Percentiles rank a stretch among this genome's conserved stretches.
Conservation (phyloP, 2,113 vertebrate species). For the Eurypyga helias region DNA sequence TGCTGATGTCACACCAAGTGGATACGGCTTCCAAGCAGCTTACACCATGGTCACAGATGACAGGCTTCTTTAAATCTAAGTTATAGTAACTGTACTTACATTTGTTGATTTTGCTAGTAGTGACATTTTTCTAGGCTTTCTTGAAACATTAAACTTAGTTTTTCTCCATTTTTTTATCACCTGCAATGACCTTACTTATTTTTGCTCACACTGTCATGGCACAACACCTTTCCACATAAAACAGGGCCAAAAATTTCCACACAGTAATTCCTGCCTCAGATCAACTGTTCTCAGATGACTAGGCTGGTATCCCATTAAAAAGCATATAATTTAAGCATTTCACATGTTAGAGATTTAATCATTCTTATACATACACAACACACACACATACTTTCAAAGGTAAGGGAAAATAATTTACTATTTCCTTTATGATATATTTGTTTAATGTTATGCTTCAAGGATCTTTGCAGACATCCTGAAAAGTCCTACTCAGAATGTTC, state of each 20-base stretch:
- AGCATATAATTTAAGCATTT: neutral
- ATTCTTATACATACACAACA: neutral
- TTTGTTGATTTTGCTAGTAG: neutral
- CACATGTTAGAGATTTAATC: neutral
- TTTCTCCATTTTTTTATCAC: neutral
- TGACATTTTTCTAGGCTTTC: neutral
- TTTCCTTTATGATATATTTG: neutral
- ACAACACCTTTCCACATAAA: neutral
- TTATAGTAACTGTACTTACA: neutral
- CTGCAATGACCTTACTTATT: neutral
- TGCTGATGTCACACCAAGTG: neutral
- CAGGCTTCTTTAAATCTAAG: neutral
- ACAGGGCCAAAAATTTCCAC: neutral
- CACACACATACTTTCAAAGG: neutral
- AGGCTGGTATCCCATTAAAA: neutral
- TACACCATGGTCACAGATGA: neutral
- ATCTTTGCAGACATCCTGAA: neutral
- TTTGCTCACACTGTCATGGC: accelerated
- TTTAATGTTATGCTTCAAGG: neutral
- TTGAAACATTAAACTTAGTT: neutral
- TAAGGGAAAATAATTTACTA: neutral
- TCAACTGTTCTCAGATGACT: neutral
- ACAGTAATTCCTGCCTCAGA: neutral
- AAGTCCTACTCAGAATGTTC: neutral
- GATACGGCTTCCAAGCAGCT: neutral